Evolutionary conservation across 2,888 invertebrate genomes (phyloP), one percentile per base, ranked within the genome.

Genomic region (Gryllus longicercus): DNA sequence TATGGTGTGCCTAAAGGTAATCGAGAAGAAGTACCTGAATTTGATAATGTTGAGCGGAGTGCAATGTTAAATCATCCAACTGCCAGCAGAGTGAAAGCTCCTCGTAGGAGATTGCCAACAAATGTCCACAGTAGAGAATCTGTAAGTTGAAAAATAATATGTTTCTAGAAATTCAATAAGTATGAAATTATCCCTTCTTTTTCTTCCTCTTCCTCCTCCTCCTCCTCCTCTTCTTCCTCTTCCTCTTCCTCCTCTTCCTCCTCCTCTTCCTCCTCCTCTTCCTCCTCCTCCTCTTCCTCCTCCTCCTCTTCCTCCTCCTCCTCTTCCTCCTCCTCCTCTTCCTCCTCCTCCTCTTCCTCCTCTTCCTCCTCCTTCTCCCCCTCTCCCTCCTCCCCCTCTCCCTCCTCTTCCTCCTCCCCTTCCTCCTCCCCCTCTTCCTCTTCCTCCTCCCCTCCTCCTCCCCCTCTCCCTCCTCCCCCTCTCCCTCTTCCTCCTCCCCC

Each of bases 51-150:
- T 11, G 88, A 88, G 82, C 84, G 89, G 79, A 86, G 87, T 51
- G 87, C 87, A 77, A 88, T 88, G 83, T 85, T 90, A 76, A 88
- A 87, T 75, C 90, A 90, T 83, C 86, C 88, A 51, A 90, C 89
- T 75, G 89, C 89, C 25, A 87, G 87, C 23, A 86, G 92, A 83
- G 92, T 90, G 18, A 91, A 91, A 87, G 91, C 91, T 82, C 93
- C 93, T 63, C 88, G 90, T 82, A 88, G 92, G 84, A 88, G 93
- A 84, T 91, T 90, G n/a, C 93, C 93, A 3, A 38, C 78, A 23
- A 38, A 74, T n/a, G 50, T 74, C 50, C 76, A 49, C 76, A 79
- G 79, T 50, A 80, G 38, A 38, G 38, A 38, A 38, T 38, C 38
- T 38, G 38, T 38, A 38, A 38, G 38, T 38, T 38, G 38, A 38